Evolutionary conservation across 2,113 vertebrate species (phyloP).

Genomic region (Coracopsis vasa): DNA sequence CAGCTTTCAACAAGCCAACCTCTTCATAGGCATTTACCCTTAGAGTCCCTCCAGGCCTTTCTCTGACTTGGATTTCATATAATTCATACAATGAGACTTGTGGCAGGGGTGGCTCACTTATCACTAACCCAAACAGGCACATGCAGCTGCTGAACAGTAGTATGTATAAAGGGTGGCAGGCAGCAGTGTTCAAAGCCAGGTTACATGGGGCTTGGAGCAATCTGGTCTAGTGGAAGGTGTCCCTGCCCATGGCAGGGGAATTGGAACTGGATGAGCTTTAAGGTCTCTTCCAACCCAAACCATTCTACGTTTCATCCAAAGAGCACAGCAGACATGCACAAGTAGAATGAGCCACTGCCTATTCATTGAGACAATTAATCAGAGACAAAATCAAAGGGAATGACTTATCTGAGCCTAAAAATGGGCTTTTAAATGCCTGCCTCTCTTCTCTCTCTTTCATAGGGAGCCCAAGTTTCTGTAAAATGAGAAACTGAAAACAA

Average conservation of each 20-base stretch:
- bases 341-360: not conserved
- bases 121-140: not conserved
- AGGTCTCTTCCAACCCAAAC: not conserved
- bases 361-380: not conserved
- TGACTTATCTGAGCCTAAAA: not conserved
- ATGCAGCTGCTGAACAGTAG: not conserved
- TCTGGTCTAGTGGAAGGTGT: not conserved
- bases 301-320: not conserved
- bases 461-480: not conserved
- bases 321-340: not conserved
- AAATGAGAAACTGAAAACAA: not conserved
- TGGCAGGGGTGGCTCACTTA: not conserved
- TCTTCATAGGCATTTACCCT: not conserved
- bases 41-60: not conserved
- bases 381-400: not conserved
- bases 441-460: not conserved
- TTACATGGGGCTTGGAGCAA: not conserved
- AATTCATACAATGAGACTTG: not conserved
- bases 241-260: not conserved
- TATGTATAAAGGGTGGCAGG: not conserved
- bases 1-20: not conserved
- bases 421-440: not conserved
- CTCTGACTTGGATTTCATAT: not conserved
- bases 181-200: not conserved
- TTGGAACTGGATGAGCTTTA: not conserved